Evolutionary conservation across 2,888 invertebrate species (phyloP).

Genomic region (Ryuthela nishihirai): DNA sequence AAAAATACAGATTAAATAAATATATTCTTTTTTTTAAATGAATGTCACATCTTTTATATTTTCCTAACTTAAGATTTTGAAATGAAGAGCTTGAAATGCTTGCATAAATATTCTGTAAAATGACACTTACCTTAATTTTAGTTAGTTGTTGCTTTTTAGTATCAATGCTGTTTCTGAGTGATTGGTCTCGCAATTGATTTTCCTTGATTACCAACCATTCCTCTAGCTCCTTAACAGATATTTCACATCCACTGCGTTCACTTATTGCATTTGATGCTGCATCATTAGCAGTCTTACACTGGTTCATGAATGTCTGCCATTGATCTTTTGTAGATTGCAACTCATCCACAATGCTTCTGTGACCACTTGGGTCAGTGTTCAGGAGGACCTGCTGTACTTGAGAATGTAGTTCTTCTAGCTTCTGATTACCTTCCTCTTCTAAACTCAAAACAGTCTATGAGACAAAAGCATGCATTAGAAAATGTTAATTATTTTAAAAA

Average conservation of each 20-base stretch:
- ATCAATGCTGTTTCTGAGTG: conserved; percentile 77
- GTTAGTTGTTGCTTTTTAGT: conserved; percentile 74
- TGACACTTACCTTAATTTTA: conserved; percentile 59
- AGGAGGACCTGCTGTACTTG: conserved; percentile 68
- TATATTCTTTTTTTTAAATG: not conserved
- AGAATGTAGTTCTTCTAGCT: conserved; percentile 55
- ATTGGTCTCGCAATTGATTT: conserved; percentile 79
- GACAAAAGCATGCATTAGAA: not conserved
- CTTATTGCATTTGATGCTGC: conserved; percentile 71
- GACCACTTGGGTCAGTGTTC: conserved; percentile 73
- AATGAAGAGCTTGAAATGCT: not conserved
- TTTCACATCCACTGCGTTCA: conserved; percentile 77
- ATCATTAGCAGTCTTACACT: conserved; percentile 66
- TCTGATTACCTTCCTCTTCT: conserved; percentile 29
- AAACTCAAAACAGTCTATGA: conserved; percentile 24
- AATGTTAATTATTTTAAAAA: not conserved
- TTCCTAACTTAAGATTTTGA: not conserved
- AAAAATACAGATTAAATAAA: not conserved
- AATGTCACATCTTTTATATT: not conserved
- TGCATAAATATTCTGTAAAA: not conserved
- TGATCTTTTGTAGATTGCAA: conserved; percentile 68
- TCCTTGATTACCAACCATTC: conserved; percentile 84
- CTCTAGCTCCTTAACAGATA: conserved; percentile 69
- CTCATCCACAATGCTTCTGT: conserved; percentile 66
- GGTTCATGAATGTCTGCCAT: conserved; percentile 70